Base-by-base conservation (phyloP, 1,140 invertebrate genomes). In the Pseudomyrmex sp. region DNA sequence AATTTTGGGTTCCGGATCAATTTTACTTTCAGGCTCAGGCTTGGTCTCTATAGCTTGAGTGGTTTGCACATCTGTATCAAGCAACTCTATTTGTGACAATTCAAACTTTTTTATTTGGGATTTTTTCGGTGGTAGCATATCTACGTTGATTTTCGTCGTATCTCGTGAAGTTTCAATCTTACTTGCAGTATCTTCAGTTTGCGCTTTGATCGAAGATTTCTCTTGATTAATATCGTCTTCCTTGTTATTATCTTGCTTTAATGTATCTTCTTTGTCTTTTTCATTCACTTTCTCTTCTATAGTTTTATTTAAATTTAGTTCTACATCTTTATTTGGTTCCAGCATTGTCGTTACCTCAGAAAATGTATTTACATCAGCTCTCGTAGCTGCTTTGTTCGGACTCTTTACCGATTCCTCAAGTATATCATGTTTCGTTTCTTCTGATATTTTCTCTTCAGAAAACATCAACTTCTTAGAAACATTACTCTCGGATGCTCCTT, bases 81-180 rank as follows among this genome's bases (percentile, higher is more conserved):
- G 87, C 66, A 86, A 85, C 85, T 94, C 92, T 52, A 92, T 85
- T 74, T 93, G 92, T 0, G 93, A 92, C 56, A 92, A 76, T 68
- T 94, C 93, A 82, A 94, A 94, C 66, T 94, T 94, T 83, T 94
- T 94, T 13, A 93, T 94, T 70, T 94, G 93, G 0, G 91, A 94
- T 20, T 94, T 94, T 56, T 94, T 94, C 1, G 93, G 93, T 1
- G 92, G 92, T 2, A 94, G 44, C 59, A 92, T 92, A 5, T 94
- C 93, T 10, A 92, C 35, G 54, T 65, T 79, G 5, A 48, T 74
- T 72, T 90, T 87, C 12, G 44, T 18, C 9, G 35, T 15, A 48
- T 87, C 87, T 35, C 15, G n/a, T 46, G 63, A 58, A 18, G 20
- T 23, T 20, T 68, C 26, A 50, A 72, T 10, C 46, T 89, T 87